A percentile compares a stretch with the other conserved stretches of the same genome.
Conservation (phyloP, 2,888 invertebrate genomes). For the Sinelater perroti region DNA sequence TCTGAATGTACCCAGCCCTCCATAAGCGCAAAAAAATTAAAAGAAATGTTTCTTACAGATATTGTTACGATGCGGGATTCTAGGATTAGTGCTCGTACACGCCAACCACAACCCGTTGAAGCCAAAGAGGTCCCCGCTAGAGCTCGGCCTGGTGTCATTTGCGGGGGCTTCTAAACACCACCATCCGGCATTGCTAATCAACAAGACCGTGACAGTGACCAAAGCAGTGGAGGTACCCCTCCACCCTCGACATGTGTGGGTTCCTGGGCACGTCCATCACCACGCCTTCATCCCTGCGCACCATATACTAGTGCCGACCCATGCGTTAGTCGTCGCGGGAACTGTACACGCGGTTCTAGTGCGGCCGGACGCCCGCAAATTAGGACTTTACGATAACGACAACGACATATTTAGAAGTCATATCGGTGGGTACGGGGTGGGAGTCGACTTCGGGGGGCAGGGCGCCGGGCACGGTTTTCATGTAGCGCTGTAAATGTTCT, state of each 20-base stretch:
- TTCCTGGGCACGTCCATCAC: conserved; percentile 46
- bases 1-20: neutral
- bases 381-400: conserved; percentile 25
- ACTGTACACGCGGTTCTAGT: conserved; percentile 34
- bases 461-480: conserved; percentile 50
- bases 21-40: neutral
- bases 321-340: conserved; percentile 34
- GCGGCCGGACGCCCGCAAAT: neutral
- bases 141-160: conserved; percentile 28
- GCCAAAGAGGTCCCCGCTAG: conserved; percentile 20
- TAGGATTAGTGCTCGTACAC: conserved; percentile 5
- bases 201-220: conserved; percentile 6
- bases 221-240: conserved; percentile 6
- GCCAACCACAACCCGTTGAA: conserved; percentile 4
- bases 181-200: neutral
- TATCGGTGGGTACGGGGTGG: conserved; percentile 47
- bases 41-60: conserved; percentile 11
- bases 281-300: conserved; percentile 48
- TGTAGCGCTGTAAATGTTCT: conserved; percentile 41
- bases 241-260: conserved; percentile 37
- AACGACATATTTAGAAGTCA: conserved; percentile 38
- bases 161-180: conserved; percentile 1
- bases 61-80: conserved; percentile 1
- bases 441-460: conserved; percentile 43
- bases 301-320: conserved; percentile 42